A percentile compares a stretch with the other conserved stretches of the same genome.
phyloP scores from a whole-genome alignment of 2,888 invertebrate species.

The Gerris lacustris region DNA sequence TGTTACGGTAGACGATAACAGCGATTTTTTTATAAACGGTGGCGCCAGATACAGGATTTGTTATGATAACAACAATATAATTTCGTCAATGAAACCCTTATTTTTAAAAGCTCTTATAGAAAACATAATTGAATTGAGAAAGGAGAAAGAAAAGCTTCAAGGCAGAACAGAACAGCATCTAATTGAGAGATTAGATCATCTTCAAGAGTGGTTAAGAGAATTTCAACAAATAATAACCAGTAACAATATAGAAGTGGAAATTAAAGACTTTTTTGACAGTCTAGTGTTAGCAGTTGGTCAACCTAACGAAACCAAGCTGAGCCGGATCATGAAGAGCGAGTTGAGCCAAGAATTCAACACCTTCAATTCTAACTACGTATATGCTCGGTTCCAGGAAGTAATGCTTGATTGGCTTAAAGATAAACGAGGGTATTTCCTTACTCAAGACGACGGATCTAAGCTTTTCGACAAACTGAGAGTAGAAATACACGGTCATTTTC shows the following conservation, averaged over 20 bases:
- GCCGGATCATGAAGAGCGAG: neutral
- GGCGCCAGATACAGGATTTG: too few relatives aligned
- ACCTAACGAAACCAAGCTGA: neutral
- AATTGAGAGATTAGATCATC: too few relatives aligned
- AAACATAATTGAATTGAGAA: too few relatives aligned
- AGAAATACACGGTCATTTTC: neutral
- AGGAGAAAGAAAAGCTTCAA: too few relatives aligned
- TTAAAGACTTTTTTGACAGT: neutral
- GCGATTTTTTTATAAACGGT: too few relatives aligned
- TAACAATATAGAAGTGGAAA: neutral
- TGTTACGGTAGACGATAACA: too few relatives aligned
- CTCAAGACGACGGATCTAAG: neutral
- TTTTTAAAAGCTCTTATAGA: too few relatives aligned
- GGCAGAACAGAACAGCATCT: too few relatives aligned
- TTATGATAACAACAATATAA: too few relatives aligned
- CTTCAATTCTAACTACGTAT: neutral
- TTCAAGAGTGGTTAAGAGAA: too few relatives aligned
- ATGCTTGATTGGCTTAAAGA: neutral
- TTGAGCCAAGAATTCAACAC: neutral
- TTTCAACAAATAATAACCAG: neutral
- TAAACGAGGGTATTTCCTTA: neutral
- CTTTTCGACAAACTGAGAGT: neutral
- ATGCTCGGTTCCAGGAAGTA: neutral
- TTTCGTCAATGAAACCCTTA: too few relatives aligned
- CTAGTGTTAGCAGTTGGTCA: neutral